Evolutionary conservation across 23 tunicate species (phyloP).

Genomic region (Styela clava): DNA sequence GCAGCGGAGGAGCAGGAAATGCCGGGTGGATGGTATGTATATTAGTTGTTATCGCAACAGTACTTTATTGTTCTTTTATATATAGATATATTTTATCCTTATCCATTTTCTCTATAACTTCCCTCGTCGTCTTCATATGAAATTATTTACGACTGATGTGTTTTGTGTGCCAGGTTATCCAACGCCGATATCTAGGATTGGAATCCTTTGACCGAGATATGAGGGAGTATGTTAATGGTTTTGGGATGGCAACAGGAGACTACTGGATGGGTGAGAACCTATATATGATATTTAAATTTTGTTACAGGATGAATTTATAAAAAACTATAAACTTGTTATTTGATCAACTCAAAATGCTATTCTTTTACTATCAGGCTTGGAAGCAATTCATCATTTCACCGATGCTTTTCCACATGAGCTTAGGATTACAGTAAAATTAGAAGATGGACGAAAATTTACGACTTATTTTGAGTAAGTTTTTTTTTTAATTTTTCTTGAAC

Average conservation of each 20-base stretch:
- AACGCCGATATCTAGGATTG: not conserved
- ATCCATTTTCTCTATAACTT: not conserved
- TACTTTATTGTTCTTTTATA: not conserved
- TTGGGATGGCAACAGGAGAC: not conserved
- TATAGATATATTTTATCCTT: not conserved
- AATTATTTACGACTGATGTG: not conserved
- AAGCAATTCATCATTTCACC: not conserved
- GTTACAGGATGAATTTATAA: too few relatives aligned
- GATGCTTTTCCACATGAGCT: not conserved
- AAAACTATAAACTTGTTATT: too few relatives aligned
- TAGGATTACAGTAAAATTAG: not conserved
- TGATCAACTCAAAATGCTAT: not conserved
- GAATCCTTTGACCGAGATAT: slow-evolving; percentile 2
- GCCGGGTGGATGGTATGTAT: not conserved
- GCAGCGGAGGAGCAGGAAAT: not conserved
- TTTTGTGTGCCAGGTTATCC: not conserved
- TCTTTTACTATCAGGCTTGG: not conserved
- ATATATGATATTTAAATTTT: too few relatives aligned
- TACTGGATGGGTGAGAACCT: slow-evolving; percentile 11
- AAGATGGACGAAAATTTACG: not conserved
- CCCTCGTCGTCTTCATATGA: not conserved
- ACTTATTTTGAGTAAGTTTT: not conserved
- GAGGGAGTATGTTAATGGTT: slow-evolving; percentile 6
- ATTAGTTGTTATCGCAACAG: not conserved
- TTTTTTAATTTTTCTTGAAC: too few relatives aligned